A percentile compares a stretch with the other conserved stretches of the same genome.
Conservation (phyloP, 2,797 vertebrate species). For the Discoglossus pictus region DNA sequence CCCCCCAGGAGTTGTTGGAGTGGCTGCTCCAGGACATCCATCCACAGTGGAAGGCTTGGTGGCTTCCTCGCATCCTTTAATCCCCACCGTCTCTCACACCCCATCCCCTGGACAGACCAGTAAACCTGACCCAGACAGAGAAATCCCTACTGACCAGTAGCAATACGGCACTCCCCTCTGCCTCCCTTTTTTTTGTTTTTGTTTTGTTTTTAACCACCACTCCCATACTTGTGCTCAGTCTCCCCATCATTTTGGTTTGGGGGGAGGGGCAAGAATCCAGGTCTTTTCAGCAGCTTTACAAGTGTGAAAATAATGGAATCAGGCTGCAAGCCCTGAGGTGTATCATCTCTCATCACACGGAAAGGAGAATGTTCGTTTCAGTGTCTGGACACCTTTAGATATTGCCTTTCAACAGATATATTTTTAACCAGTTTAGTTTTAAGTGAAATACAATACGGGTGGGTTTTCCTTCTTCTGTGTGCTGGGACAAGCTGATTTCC, state of each 20-base stretch:
- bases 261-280: conserved; percentile 41
- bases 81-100: conserved; percentile 86
- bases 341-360: conserved; percentile 61
- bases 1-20: conserved; percentile 84
- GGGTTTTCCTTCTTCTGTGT: conserved; percentile 60
- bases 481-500: conserved; percentile 56
- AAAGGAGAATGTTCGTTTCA: conserved; percentile 64
- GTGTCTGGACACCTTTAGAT: conserved; percentile 65
- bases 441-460: conserved; percentile 55
- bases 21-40: conserved; percentile 81
- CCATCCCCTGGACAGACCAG: conserved; percentile 87
- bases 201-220: conserved; percentile 24
- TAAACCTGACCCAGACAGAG: conserved; percentile 93
- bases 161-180: conserved; percentile 60
- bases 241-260: conserved; percentile 18
- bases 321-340: conserved; percentile 53
- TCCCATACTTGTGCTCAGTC: conserved; percentile 34
- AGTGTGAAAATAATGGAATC: conserved; percentile 32
- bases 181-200: conserved; percentile 36
- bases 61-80: conserved; percentile 69
- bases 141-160: conserved; percentile 93
- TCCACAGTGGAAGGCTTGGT: conserved; percentile 87
- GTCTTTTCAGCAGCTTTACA: conserved; percentile 37
- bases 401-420: conserved; percentile 66
- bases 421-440: conserved; percentile 69